Conservation (phyloP, 1,140 invertebrate genomes). For the Platyura marginata region DNA sequence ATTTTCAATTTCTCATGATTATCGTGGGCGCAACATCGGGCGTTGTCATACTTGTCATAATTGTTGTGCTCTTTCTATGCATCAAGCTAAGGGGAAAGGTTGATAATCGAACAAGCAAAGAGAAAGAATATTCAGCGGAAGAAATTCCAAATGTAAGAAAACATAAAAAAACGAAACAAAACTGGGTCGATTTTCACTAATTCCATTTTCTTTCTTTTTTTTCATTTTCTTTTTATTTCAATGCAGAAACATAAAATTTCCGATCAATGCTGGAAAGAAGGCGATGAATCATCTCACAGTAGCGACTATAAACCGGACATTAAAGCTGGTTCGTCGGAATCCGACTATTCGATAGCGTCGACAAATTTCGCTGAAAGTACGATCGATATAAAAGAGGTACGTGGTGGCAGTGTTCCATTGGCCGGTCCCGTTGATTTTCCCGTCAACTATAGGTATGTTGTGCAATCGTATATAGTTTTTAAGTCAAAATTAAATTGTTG, state of each 20-base stretch:
- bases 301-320: constrained; percentile 51
- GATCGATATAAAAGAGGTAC: background rate
- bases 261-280: constrained; percentile 43
- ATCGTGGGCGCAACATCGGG: background rate
- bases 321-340: constrained; percentile 36
- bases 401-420: constrained; percentile 33
- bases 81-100: background rate
- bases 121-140: too few species aligned
- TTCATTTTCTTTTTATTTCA: background rate
- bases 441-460: constrained; percentile 29
- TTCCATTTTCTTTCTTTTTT: background rate
- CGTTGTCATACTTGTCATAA: background rate
- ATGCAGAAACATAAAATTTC: background rate
- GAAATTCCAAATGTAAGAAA: too few species aligned
- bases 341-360: constrained; percentile 1
- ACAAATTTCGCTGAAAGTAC: background rate
- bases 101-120: background rate
- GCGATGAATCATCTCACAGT: constrained; percentile 45
- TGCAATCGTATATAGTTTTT: too few species aligned
- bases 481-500: too few species aligned
- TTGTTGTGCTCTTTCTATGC: background rate
- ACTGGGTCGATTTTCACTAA: too few species aligned
- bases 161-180: too few species aligned
- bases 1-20: background rate
- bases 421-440: constrained; percentile 41